Evolutionary conservation across 1,140 invertebrate species (phyloP).

Genomic region (Luehdorfia chinensis): DNA sequence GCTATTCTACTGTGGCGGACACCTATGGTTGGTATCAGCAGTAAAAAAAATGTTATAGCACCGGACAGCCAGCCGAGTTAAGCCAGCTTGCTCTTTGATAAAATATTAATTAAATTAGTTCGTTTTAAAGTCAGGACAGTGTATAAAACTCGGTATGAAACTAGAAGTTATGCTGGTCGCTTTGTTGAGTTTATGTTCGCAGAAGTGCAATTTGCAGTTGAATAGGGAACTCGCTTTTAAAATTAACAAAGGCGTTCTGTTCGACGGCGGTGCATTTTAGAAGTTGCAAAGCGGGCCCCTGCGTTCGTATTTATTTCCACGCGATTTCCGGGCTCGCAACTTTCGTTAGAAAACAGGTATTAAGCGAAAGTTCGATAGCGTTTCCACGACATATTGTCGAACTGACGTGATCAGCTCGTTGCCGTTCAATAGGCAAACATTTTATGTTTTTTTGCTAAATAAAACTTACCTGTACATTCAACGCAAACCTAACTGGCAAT

Average conservation of each 20-base stretch:
- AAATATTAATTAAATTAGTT: conserved; percentile 10
- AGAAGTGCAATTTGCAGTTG: conserved; percentile 34
- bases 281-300: conserved; percentile 49
- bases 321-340: conserved; percentile 48
- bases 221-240: conserved; percentile 41
- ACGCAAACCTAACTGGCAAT: conserved; percentile 19
- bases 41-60: too few species aligned
- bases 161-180: conserved; percentile 26
- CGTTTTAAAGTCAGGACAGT: conserved; percentile 20
- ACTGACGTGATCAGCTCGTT: conserved; percentile 23
- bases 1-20: too few species aligned
- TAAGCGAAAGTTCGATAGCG: conserved; percentile 48
- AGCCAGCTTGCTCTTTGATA: conserved; percentile 2
- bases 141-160: conserved; percentile 23
- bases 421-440: conserved; percentile 25
- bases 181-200: conserved; percentile 39
- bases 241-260: conserved; percentile 55
- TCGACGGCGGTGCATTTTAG: conserved; percentile 40
- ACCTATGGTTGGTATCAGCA: too few species aligned
- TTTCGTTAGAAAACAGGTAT: conserved; percentile 47
- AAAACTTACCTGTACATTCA: conserved; percentile 29
- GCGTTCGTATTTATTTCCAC: conserved; percentile 54
- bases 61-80: not conserved
- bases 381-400: conserved; percentile 23
- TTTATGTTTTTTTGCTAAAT: conserved; percentile 31